Percentiles rank a stretch among this genome's conserved stretches.
phyloP scores from a whole-genome alignment of 2,888 invertebrate species.

The Trichacis sp. region DNA sequence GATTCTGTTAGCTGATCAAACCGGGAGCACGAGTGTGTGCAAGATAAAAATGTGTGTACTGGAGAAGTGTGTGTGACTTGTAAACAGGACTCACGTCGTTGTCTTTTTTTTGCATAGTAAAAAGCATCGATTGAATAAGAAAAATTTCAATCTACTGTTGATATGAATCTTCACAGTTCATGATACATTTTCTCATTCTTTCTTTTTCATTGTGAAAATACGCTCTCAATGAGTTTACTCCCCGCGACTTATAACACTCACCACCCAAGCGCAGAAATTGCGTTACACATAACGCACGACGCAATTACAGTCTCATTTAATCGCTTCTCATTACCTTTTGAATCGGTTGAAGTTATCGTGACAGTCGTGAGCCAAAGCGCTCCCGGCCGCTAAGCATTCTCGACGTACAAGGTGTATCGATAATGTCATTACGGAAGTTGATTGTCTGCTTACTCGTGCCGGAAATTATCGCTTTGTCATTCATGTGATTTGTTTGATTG shows the following conservation, averaged over 20 bases:
- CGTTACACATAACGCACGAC: constrained; percentile 23
- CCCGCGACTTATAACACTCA: constrained; percentile 43
- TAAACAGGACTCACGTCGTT: too few relatives aligned
- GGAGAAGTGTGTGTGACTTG: too few relatives aligned
- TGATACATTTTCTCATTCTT: too few relatives aligned
- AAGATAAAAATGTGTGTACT: too few relatives aligned
- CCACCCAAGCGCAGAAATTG: constrained; percentile 29
- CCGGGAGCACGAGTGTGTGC: too few relatives aligned
- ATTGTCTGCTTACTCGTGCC: not conserved
- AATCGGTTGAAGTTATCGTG: not conserved
- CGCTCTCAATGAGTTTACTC: constrained; percentile 48
- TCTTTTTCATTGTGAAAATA: too few relatives aligned
- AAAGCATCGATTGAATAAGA: too few relatives aligned
- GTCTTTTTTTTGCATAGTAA: too few relatives aligned
- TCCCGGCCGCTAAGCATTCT: not conserved
- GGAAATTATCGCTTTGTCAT: too few relatives aligned
- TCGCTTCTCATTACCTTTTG: constrained; percentile 3
- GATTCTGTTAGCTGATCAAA: too few relatives aligned
- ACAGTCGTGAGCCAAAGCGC: not conserved
- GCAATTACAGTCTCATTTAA: constrained; percentile 5
- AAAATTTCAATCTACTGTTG: constrained; percentile 13
- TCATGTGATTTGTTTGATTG: too few relatives aligned
- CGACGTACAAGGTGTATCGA: not conserved
- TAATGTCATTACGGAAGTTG: not conserved
- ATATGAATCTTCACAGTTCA: constrained; percentile 28